These are phyloP conservation scores for Uropetala carovei DNA, from an alignment of 2,888 invertebrate species.

Conservation along the genomic window DNA sequence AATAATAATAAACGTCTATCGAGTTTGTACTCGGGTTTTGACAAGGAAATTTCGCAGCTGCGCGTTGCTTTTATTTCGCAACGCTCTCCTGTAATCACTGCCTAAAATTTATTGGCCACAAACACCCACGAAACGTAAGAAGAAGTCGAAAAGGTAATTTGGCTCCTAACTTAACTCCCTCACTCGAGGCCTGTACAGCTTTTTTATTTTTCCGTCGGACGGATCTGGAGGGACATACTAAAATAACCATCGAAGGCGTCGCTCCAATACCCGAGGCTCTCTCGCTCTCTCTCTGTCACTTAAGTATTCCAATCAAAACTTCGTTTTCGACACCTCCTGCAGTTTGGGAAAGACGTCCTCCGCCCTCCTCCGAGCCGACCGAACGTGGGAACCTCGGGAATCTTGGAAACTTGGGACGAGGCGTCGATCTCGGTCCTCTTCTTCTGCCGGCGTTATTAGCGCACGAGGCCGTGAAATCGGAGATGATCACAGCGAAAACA, in stretches of 20 bases:
- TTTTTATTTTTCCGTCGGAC: neutral
- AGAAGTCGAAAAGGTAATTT: too few relatives aligned
- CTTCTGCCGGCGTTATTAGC: neutral
- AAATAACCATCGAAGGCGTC: neutral
- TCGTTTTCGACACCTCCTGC: neutral
- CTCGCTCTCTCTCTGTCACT: too few relatives aligned
- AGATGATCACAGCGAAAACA: neutral
- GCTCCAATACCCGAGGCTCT: neutral
- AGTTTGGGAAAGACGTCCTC: neutral
- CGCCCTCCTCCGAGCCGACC: neutral
- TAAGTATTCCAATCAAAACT: neutral
- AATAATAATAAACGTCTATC: neutral
- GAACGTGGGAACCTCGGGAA: neutral
- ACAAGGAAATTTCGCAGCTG: too few relatives aligned
- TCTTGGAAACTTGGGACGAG: neutral
- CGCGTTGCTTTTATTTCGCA: too few relatives aligned
- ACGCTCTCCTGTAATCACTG: too few relatives aligned
- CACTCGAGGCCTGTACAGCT: too few relatives aligned
- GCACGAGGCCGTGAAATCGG: neutral
- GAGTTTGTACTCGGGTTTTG: too few relatives aligned
- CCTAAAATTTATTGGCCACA: too few relatives aligned
- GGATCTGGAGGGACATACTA: neutral
- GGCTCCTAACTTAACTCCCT: too few relatives aligned
- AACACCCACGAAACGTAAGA: too few relatives aligned
- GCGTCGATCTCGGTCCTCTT: neutral